Percentiles rank a stretch among this genome's conserved stretches.
Conservation (phyloP, 2,113 vertebrate species). For the Xerus inauris region DNA sequence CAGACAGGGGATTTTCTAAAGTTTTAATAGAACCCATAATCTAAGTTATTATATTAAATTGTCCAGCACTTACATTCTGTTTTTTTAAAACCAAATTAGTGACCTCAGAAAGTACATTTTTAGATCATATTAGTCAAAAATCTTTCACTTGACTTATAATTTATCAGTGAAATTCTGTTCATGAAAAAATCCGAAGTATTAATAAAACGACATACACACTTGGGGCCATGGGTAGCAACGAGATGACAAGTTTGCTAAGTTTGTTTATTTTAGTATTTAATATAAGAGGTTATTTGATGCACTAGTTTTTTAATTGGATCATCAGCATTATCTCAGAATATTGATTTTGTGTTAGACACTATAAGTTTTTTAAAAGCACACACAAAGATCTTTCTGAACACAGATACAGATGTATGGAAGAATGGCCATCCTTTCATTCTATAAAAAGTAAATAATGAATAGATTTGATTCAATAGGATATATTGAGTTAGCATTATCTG, state of each 20-base stretch:
- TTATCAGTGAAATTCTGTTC: background rate
- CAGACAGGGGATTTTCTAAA: background rate
- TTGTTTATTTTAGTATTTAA: slow-evolving; percentile 1
- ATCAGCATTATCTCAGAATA: background rate
- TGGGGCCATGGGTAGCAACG: background rate
- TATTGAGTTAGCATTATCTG: background rate
- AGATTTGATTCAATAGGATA: background rate
- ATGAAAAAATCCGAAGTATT: background rate
- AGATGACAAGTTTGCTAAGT: background rate
- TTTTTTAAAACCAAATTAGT: slow-evolving; percentile 8
- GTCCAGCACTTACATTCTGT: background rate
- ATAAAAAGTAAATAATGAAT: background rate
- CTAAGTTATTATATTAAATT: background rate
- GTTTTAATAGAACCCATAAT: background rate
- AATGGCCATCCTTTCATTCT: background rate
- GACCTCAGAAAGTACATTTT: background rate
- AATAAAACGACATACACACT: background rate
- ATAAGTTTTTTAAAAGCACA: background rate
- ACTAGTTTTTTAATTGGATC: background rate
- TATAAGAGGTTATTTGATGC: background rate
- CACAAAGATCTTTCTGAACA: background rate
- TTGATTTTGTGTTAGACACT: background rate
- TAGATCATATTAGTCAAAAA: background rate
- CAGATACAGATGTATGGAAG: background rate
- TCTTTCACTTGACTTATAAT: background rate